Conservation (phyloP, 2,888 invertebrate genomes). For the Alcis repandata region DNA sequence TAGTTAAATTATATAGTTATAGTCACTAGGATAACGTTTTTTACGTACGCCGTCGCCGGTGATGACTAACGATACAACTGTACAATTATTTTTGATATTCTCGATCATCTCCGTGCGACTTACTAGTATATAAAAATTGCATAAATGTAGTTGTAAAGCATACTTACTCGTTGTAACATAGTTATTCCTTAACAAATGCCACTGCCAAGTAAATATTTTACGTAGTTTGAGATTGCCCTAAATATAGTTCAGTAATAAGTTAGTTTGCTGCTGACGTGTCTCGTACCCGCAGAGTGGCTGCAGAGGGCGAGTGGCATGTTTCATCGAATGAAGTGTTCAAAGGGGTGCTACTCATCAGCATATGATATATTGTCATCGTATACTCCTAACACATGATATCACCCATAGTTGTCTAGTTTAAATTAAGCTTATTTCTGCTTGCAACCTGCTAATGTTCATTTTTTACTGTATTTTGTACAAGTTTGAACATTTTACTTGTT, state of each 20-base stretch:
- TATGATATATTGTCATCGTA: conserved; percentile 15
- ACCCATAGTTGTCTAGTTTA: conserved; percentile 14
- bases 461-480: conserved; percentile 41
- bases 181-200: conserved; percentile 20
- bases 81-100: background rate
- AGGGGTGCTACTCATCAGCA: conserved; percentile 46
- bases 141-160: conserved; percentile 4
- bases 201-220: conserved; percentile 14
- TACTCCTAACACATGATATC: conserved; percentile 13
- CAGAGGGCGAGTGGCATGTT: background rate
- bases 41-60: background rate
- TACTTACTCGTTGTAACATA: conserved; percentile 19
- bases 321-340: conserved; percentile 41
- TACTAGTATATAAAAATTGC: conserved; percentile 4
- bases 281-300: background rate
- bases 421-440: conserved; percentile 30
- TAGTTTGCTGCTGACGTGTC: background rate
- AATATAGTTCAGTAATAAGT: conserved; percentile 2
- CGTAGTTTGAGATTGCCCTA: conserved; percentile 11
- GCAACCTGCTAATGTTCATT: conserved; percentile 20
- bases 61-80: background rate
- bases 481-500: conserved; percentile 27
- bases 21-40: conserved; percentile 11
- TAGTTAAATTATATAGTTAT: conserved; percentile 46
- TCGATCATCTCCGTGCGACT: background rate